Evolutionary conservation across 2,888 invertebrate genomes (phyloP).

Genomic region (Rosalia funebris): DNA sequence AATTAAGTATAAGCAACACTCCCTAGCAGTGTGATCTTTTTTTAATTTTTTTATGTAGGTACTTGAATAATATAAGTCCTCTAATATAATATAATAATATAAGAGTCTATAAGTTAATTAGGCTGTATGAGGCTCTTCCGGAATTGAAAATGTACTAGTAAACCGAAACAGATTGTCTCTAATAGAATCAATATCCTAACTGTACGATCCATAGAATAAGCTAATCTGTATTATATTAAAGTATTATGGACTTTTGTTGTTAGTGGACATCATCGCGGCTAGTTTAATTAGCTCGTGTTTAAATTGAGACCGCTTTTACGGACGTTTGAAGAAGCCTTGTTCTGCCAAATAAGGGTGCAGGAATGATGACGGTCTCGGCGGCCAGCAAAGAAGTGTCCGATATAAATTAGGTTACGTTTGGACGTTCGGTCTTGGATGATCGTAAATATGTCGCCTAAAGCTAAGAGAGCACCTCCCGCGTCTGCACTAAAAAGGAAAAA

Average conservation of each 20-base stretch:
- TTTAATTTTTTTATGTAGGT: too few relatives aligned
- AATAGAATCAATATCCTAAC: too few relatives aligned
- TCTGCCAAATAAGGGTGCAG: slow-evolving; percentile 53
- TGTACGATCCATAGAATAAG: too few relatives aligned
- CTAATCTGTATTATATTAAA: too few relatives aligned
- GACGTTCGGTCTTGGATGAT: slow-evolving; percentile 56
- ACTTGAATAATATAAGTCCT: too few relatives aligned
- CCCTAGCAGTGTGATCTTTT: too few relatives aligned
- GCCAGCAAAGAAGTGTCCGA: slow-evolving; percentile 54
- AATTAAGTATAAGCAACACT: too few relatives aligned
- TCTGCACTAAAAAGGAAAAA: slow-evolving; percentile 47
- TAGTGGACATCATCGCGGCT: slow-evolving; percentile 5
- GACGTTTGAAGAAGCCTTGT: slow-evolving; percentile 43
- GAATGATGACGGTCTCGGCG: slow-evolving; percentile 48
- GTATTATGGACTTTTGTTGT: not conserved
- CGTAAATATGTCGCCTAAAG: slow-evolving; percentile 60
- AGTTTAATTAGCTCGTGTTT: slow-evolving; percentile 33
- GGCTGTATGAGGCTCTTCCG: too few relatives aligned
- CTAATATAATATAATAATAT: too few relatives aligned
- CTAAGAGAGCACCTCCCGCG: slow-evolving; percentile 52
- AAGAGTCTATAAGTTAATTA: too few relatives aligned
- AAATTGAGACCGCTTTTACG: slow-evolving; percentile 30
- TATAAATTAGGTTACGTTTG: slow-evolving; percentile 61
- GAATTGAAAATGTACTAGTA: too few relatives aligned
- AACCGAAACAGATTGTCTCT: too few relatives aligned